Evolutionary conservation across 2,888 invertebrate species (phyloP).

Genomic region (Cotesia congregata): DNA sequence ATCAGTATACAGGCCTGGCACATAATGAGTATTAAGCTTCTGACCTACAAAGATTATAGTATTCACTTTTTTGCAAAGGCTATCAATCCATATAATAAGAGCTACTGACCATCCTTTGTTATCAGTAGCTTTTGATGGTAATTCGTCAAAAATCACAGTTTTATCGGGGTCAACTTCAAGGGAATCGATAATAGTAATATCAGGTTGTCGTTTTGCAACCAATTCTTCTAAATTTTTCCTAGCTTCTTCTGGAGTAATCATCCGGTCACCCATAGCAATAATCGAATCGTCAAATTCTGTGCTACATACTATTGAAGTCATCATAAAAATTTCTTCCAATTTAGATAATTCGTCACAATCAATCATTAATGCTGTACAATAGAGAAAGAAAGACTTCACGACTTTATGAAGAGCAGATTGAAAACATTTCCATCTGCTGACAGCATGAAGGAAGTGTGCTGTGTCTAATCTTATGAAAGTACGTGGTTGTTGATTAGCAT

Average conservation of each 20-base stretch:
- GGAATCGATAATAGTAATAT: not conserved
- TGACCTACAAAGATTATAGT: not conserved
- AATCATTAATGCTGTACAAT: not conserved
- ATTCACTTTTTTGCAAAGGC: not conserved
- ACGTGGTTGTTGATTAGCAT: not conserved
- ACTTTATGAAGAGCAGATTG: not conserved
- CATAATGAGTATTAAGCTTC: not conserved
- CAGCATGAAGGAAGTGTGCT: not conserved
- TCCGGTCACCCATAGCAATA: not conserved
- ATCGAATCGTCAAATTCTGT: not conserved
- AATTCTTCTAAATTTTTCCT: not conserved
- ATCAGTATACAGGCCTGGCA: not conserved
- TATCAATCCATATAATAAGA: too few species aligned
- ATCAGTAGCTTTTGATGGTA: not conserved
- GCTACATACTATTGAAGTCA: not conserved
- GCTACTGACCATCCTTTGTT: not conserved
- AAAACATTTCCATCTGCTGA: not conserved
- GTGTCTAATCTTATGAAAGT: not conserved
- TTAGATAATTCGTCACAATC: not conserved
- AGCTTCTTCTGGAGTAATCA: not conserved
- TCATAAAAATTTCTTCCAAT: not conserved
- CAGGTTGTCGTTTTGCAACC: not conserved
- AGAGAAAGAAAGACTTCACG: not conserved
- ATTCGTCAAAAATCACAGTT: not conserved
- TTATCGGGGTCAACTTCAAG: not conserved